Evolutionary conservation across 2,888 invertebrate species (phyloP).

Genomic region (Synergus umbraculus): DNA sequence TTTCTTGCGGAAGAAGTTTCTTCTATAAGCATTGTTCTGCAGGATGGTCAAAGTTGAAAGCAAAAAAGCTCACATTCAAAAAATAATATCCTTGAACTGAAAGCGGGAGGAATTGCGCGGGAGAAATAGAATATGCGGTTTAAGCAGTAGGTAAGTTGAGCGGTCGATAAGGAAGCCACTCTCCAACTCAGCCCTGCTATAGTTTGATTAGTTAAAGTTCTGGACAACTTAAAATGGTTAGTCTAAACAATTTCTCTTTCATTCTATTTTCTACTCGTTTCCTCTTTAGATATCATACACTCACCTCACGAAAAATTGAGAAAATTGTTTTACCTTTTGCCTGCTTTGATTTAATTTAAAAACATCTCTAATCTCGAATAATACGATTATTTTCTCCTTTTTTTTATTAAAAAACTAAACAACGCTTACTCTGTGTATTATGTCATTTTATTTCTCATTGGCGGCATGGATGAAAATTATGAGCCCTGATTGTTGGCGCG

Average conservation of each 20-base stretch:
- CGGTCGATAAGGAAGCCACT: slow-evolving; percentile 4
- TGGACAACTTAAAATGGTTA: neutral
- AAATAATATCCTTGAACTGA: slow-evolving; percentile 11
- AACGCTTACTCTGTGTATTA: too few species aligned
- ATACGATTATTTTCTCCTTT: too few species aligned
- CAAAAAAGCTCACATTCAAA: neutral
- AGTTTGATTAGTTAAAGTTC: neutral
- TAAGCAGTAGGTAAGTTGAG: neutral
- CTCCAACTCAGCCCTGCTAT: neutral
- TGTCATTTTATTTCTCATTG: too few species aligned
- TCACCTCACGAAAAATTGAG: neutral
- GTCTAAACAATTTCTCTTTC: neutral
- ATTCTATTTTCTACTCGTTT: neutral
- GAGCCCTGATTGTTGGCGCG: neutral
- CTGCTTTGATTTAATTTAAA: neutral
- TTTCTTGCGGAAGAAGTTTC: neutral
- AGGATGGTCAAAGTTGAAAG: slow-evolving; percentile 4
- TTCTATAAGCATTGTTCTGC: neutral
- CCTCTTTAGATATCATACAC: neutral
- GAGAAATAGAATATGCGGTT: slow-evolving; percentile 4
- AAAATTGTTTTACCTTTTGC: neutral
- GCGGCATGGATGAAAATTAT: neutral
- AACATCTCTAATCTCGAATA: too few species aligned
- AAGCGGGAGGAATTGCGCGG: neutral
- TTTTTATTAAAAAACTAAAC: too few species aligned